Evolutionary conservation across 2,797 vertebrate genomes (phyloP), one percentile per base, ranked within the genome.

Genomic region (Octomys mimax): DNA sequence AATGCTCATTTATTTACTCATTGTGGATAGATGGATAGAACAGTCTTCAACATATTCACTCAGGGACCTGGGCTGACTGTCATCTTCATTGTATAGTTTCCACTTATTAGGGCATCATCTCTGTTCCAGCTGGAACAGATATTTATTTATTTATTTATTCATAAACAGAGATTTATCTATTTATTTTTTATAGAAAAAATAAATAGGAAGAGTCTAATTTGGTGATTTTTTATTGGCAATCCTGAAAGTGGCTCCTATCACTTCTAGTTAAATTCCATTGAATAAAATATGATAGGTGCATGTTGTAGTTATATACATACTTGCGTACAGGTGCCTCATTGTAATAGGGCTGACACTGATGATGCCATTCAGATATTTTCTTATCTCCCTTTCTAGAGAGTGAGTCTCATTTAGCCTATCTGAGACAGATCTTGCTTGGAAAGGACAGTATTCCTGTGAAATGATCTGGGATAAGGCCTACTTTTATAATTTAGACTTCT

Each of bases 201-300:
- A 57, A 26, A 7, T 68, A 57, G 36, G 52, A 77, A 91, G 4
- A 85, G 54, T 42, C 21, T 52, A 89, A 0, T 0, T 59, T 59
- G 36, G 46, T 75, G 13, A 26, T 88, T 85, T 93, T 84, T 66
- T 71, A 75, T 88, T 80, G 88, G 49, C 49, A 75, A n/a, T 75
- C 10, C 22, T 11, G 11, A 73, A 85, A 85, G 59, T 81, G 59
- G n/a, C 64, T 91, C 4, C n/a, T 91, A 54, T 36, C 18, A 80
- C n/a, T 80, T 88, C 66, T 9, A 80, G 73, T 93, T 73, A 66
- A 46, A 91, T 84, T 46, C 4, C 19, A 24, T 10, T 28, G 28
- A 81, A 49, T 61, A 89, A 84, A 81, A 28, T 33, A 1, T 78
- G 19, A 64, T 26, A 28, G 22, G 21, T 49, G 1, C 42, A 49